phyloP scores from a whole-genome alignment of 2,888 invertebrate species.

The Serrognathus titanus region DNA sequence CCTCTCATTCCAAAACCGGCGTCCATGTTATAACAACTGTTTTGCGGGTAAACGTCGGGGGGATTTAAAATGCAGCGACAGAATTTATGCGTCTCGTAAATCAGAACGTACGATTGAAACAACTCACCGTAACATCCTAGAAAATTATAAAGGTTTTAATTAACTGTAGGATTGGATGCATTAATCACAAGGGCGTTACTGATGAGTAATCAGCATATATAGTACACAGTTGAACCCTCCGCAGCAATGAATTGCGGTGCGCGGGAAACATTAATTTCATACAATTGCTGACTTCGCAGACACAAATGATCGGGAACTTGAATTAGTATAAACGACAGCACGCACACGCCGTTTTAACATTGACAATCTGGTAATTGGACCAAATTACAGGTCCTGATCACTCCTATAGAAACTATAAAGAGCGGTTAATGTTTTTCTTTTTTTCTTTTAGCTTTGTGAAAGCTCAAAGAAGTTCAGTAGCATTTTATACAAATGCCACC shows the following conservation, averaged over 20 bases:
- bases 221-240: conserved; percentile 26
- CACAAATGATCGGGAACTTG: conserved; percentile 34
- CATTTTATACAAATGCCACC: too few species aligned
- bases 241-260: conserved; percentile 34
- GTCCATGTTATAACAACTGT: conserved; percentile 2
- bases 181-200: conserved; percentile 45
- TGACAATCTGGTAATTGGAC: conserved; percentile 38
- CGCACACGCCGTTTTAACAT: conserved; percentile 33
- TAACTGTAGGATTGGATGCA: conserved; percentile 44
- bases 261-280: conserved; percentile 39
- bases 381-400: conserved; percentile 27
- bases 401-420: conserved; percentile 1
- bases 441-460: too few species aligned
- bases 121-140: conserved; percentile 33
- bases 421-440: too few species aligned
- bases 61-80: conserved; percentile 11
- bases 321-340: conserved; percentile 33
- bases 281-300: conserved; percentile 41
- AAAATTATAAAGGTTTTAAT: conserved; percentile 48
- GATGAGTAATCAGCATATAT: conserved; percentile 45
- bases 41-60: conserved; percentile 1
- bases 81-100: conserved; percentile 26
- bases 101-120: conserved; percentile 23
- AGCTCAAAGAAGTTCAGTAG: too few species aligned
- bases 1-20: background rate